These are phyloP conservation scores for Mustela lutreola DNA, from an alignment of 2,113 vertebrate species.

Conservation along the genomic window DNA sequence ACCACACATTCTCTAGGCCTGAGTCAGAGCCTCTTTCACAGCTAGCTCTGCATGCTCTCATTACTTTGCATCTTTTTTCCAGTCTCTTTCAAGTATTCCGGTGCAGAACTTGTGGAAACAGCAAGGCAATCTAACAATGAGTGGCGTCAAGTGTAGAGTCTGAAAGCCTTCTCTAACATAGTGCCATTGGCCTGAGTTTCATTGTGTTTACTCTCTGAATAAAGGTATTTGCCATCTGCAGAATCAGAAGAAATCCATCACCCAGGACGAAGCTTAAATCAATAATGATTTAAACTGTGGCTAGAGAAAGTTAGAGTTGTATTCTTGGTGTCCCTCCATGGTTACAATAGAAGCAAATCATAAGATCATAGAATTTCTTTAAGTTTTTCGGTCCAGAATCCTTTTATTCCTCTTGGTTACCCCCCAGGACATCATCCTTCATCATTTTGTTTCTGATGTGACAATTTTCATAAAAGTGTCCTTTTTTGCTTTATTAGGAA, in stretches of 20 bases:
- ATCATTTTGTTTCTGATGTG: background rate
- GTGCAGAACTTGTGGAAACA: background rate
- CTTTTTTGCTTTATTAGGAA: background rate
- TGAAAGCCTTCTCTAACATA: background rate
- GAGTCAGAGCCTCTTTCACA: fast-evolving
- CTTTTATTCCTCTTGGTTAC: background rate
- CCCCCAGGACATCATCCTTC: fast-evolving
- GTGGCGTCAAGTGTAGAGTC: background rate
- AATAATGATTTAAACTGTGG: background rate
- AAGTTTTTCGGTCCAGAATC: background rate
- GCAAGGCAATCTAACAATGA: background rate
- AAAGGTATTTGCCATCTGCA: background rate
- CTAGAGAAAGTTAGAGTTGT: background rate
- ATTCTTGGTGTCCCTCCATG: background rate
- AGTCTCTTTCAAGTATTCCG: background rate
- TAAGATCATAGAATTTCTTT: background rate
- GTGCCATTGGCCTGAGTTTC: background rate
- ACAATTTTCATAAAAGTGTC: background rate
- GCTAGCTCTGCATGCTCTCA: fast-evolving
- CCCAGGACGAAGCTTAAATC: background rate
- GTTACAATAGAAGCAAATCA: background rate
- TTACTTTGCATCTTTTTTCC: background rate
- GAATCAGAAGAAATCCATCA: background rate
- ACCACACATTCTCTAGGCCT: fast-evolving
- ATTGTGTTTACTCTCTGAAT: background rate